Base-by-base conservation (phyloP, 2,797 vertebrate species). In the Poeciliopsis infans region DNA sequence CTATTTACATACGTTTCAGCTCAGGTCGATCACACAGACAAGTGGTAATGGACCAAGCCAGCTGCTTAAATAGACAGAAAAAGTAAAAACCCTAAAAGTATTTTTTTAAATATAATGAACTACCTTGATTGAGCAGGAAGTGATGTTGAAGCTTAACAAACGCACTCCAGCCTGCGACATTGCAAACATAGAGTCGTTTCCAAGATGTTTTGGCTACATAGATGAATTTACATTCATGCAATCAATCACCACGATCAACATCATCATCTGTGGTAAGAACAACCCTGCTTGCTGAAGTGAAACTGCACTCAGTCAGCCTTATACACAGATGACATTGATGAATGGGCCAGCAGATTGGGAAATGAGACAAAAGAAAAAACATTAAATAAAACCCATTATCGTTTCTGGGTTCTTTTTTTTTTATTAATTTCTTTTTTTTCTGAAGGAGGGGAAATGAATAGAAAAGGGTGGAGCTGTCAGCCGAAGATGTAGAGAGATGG, bases 341-440 rank as follows among this genome's bases (percentile, higher is more conserved):
- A 95, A 95, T 94, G 93, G 90, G 79, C 79, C 88, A 41, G 55
- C 80, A 90, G 93, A 95, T 94, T 93, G 90, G 90, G 91, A 93
- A 93, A 94, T 88, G 93, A 94, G 93, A 95, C 92, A 94, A 93
- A 92, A 81, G 87, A 88, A 91, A 93, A 94, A 94, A 94, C 93
- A 94, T 93, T 91, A 94, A 94, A 94, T 93, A 94, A 94, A 94
- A 95, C 83, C 92, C 88, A 93, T 93, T 94, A 91, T 90, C 86
- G 83, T 89, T 92, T 87, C 82, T 79, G 20, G 20, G 23, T 51
- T 51, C 20, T 51, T 25, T 25, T 53, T 53, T 51, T 51, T 49
- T 18, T 5, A 5, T 51, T 49, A 2, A 47, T 49, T 20, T 25
- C 3, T 49, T 43, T 69, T 68, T 69, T 89, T 86, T 92, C 85